phyloP scores from a whole-genome alignment of 1,140 invertebrate genomes.

The Bombus pascuorum region DNA sequence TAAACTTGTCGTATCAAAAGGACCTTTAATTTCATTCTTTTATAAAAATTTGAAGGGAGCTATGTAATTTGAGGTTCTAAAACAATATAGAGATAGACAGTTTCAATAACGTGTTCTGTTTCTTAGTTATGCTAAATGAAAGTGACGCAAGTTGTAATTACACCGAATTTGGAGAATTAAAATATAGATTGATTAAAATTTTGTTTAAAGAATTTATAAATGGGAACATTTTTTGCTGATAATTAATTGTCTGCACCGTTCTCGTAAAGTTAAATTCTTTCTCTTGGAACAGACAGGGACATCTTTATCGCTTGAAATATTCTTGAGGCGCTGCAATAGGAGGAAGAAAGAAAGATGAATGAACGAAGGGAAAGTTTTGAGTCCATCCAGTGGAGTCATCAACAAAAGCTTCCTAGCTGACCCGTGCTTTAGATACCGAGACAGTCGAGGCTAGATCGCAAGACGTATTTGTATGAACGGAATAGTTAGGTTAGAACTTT shows the following conservation, averaged over 20 bases:
- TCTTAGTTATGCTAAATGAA: neutral
- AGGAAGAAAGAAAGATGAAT: neutral
- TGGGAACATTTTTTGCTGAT: neutral
- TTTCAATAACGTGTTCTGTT: neutral
- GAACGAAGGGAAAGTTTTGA: neutral
- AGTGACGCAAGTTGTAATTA: neutral
- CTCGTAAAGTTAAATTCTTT: neutral
- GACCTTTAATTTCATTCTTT: neutral
- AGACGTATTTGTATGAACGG: constrained; percentile 1
- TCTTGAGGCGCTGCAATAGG: neutral
- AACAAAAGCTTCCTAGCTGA: neutral
- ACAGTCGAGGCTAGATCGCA: neutral
- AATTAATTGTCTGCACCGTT: neutral
- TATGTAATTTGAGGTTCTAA: no score
- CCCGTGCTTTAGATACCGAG: neutral
- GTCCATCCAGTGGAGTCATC: neutral
- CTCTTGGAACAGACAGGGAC: neutral
- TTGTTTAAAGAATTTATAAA: neutral
- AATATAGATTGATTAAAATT: neutral
- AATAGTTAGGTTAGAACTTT: neutral
- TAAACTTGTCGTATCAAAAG: neutral
- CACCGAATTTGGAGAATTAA: neutral
- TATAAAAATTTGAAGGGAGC: no score
- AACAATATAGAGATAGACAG: neutral
- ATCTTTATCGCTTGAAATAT: neutral